Percentiles rank a stretch among this genome's conserved stretches.
These are phyloP conservation scores for Callopanchax toddi DNA, from an alignment of 2,113 vertebrate genomes.

Conservation along the genomic window DNA sequence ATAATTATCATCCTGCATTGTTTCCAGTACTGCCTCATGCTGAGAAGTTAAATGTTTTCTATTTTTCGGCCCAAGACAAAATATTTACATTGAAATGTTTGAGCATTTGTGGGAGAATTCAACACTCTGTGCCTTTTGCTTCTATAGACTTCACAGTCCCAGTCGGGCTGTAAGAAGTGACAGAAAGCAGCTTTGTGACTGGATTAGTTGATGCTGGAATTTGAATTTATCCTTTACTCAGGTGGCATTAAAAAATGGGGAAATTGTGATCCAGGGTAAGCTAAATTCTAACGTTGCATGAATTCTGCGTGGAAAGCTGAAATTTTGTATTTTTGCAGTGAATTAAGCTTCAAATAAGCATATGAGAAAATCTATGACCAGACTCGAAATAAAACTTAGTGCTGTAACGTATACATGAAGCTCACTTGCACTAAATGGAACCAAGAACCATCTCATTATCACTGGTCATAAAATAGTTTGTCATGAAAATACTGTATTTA, in stretches of 20 bases:
- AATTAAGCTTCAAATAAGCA: no score
- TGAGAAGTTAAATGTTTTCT: slow-evolving; percentile 3
- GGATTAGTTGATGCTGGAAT: slow-evolving; percentile 16
- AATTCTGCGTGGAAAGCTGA: no score
- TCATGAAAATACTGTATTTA: slow-evolving; percentile 47
- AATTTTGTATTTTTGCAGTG: slow-evolving; percentile 17
- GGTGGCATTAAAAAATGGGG: slow-evolving; percentile 36
- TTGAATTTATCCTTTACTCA: slow-evolving; percentile 54
- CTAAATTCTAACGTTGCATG: slow-evolving; percentile 3
- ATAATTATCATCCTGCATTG: slow-evolving; percentile 5
- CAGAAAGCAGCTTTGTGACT: slow-evolving; percentile 22
- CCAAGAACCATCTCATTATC: slow-evolving; percentile 12
- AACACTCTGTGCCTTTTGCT: slow-evolving; percentile 79
- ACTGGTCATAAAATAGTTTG: slow-evolving; percentile 20
- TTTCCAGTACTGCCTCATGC: slow-evolving; percentile 9
- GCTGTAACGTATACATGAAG: slow-evolving; percentile 11
- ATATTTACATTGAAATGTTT: slow-evolving; percentile 18
- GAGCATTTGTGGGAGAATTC: slow-evolving; percentile 44
- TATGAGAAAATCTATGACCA: slow-evolving; percentile 21
- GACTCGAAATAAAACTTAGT: no score
- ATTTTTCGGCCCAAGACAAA: background rate
- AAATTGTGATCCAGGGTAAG: background rate
- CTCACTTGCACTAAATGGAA: slow-evolving; percentile 28
- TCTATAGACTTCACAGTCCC: slow-evolving; percentile 46
- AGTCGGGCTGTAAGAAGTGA: slow-evolving; percentile 18